These are phyloP conservation scores for Catagonus wagneri DNA, from an alignment of 2,113 vertebrate species.

Conservation along the genomic window DNA sequence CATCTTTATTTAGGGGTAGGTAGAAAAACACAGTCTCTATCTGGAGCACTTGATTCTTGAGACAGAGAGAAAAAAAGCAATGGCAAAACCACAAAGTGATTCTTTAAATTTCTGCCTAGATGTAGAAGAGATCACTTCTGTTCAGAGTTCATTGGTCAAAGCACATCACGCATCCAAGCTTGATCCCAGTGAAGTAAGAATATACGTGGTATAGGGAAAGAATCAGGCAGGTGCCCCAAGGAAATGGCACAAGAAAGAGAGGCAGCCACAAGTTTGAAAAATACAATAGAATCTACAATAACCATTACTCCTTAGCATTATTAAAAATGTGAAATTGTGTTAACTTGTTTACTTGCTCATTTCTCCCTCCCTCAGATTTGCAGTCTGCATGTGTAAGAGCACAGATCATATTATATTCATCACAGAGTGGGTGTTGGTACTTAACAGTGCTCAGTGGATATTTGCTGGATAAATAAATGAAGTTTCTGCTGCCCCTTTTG, in stretches of 20 bases:
- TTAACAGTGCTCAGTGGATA: not conserved
- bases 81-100: not conserved
- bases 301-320: not conserved
- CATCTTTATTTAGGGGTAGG: not conserved
- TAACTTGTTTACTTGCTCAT: not conserved
- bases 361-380: not conserved
- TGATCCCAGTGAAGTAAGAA: not conserved
- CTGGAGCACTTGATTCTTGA: not conserved
- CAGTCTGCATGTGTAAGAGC: not conserved
- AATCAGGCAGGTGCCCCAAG: not conserved
- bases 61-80: not conserved
- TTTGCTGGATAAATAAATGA: not conserved
- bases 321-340: not conserved
- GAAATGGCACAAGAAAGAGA: not conserved
- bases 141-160: not conserved
- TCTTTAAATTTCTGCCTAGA: not conserved
- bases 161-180: not conserved
- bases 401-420: not conserved
- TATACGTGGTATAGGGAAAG: not conserved
- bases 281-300: not conserved
- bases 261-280: not conserved
- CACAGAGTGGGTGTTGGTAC: not conserved
- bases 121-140: not conserved
- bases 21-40: not conserved
- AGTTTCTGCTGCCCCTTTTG: not conserved